Base-by-base conservation (phyloP, 2,888 invertebrate species). In the Xestia c-nigrum region DNA sequence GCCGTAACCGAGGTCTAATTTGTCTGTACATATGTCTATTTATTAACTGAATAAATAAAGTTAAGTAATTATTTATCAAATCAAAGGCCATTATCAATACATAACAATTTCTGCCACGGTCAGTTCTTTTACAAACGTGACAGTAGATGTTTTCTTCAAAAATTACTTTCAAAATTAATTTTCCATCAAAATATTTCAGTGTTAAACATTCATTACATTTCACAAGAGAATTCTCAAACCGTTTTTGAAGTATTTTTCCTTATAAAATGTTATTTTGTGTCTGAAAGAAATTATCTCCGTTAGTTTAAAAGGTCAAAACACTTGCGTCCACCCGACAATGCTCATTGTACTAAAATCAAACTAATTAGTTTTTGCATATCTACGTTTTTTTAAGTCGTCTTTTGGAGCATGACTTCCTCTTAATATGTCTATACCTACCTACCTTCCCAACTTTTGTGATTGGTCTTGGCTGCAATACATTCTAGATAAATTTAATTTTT, bases 1-100 rank as follows among this genome's bases (percentile, higher is more conserved):
- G 57, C 61, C 61, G 71, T 55, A 57, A 69, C 68, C 61, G 43
- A 76, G 66, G 40, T 68, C 59, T 47, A 40, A 76, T 74, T 31
- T 72, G 43, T 68, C 47, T 70, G 47, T 68, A 69, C 19, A 52
- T 40, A 74, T 16, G 46, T 57, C 61, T 74, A 74, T 74, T 74
- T 74, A 67, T 61, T 68, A 65, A 77, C 59, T 57, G 43, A 85
- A 77, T 79, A 69, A 75, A 69, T 78, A 57, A 68, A 81, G n/a
- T 74, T 65, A 78, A 81, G n/a, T 74, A 67, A 78, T 82, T 77
- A 70, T 19, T 12, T 63, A 50, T 52, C 46, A 73, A 79, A 75
- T 66, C 50, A 75, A 79, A 75, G 63, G 66, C 63, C 64, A 67
- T 64, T 81, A 66, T 65, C 57, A 52, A 72, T 74, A 72, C 61